These are phyloP conservation scores for Drosophila siamana DNA, from an alignment of 2,888 invertebrate genomes.

Conservation along the genomic window DNA sequence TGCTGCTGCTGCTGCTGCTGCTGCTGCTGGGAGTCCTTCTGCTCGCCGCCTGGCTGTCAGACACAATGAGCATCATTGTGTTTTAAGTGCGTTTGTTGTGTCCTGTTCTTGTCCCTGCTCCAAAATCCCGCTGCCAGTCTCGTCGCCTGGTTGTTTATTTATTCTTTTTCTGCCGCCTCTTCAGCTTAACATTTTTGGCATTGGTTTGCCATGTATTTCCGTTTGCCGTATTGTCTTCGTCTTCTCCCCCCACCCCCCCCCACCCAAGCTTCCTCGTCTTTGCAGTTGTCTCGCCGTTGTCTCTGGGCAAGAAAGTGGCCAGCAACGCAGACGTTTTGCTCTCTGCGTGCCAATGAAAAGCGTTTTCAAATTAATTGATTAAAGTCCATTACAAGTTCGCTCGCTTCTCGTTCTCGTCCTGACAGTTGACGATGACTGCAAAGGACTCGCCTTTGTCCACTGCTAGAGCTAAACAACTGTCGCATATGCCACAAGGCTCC, in stretches of 20 bases:
- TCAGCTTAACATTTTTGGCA: conserved; percentile 70
- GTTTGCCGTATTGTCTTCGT: conserved; percentile 61
- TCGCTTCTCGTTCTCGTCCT: no score
- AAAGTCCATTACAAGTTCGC: conserved; percentile 82
- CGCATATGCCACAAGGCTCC: conserved; percentile 66
- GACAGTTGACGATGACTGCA: no score
- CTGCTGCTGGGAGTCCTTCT: conserved; percentile 10
- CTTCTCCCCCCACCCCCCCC: background rate
- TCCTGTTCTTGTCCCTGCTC: conserved; percentile 50
- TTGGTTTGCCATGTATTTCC: conserved; percentile 73
- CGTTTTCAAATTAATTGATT: conserved; percentile 81
- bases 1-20: no score
- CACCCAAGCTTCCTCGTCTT: background rate
- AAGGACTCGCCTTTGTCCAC: conserved; percentile 45
- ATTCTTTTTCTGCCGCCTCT: conserved; percentile 69
- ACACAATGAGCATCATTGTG: conserved; percentile 81
- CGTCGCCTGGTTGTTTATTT: conserved; percentile 66
- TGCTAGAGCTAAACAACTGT: conserved; percentile 46
- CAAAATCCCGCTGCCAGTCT: background rate
- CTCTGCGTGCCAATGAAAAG: conserved; percentile 67
- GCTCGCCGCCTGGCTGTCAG: conserved; percentile 66
- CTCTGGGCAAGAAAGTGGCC: conserved; percentile 53
- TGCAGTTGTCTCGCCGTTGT: conserved; percentile 6
- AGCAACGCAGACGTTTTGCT: background rate
- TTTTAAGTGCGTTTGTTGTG: conserved; percentile 81